These are phyloP conservation scores for Murina feae DNA, from an alignment of 2,113 vertebrate species.

Conservation along the genomic window DNA sequence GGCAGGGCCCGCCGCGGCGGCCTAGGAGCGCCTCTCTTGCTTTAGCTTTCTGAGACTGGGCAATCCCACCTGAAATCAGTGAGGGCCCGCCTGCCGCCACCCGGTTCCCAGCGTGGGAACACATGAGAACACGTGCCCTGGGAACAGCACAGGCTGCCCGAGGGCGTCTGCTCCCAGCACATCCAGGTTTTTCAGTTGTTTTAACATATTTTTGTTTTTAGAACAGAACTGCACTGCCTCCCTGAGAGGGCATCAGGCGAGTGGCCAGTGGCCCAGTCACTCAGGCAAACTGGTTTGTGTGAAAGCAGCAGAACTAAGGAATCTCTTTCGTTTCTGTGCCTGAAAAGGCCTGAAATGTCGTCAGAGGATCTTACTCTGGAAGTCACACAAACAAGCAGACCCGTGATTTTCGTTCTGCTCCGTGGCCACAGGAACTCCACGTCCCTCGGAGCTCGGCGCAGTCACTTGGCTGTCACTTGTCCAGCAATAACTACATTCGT, in stretches of 20 bases:
- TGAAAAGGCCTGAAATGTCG: neutral
- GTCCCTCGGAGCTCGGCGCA: neutral
- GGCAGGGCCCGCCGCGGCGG: neutral
- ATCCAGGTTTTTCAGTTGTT: neutral
- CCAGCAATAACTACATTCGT: constrained; percentile 45
- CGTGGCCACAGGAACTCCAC: neutral
- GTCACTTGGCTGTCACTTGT: neutral
- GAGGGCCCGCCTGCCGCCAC: neutral
- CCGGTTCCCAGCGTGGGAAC: neutral
- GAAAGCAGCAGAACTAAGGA: neutral
- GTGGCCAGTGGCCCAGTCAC: neutral
- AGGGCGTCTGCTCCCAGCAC: neutral
- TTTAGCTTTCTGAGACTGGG: constrained; percentile 18
- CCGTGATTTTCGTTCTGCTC: neutral
- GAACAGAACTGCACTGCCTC: neutral
- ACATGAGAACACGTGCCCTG: constrained; percentile 16
- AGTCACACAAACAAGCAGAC: neutral
- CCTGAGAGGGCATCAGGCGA: neutral
- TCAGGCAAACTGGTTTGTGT: neutral
- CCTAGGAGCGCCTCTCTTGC: neutral
- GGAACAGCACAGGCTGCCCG: neutral
- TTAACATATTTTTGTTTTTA: constrained; percentile 22
- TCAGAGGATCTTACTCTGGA: constrained; percentile 26
- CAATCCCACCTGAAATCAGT: neutral
- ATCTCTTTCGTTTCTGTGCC: neutral